Evolutionary conservation across 2,888 invertebrate genomes (phyloP).

Genomic region (Furcula furcula): DNA sequence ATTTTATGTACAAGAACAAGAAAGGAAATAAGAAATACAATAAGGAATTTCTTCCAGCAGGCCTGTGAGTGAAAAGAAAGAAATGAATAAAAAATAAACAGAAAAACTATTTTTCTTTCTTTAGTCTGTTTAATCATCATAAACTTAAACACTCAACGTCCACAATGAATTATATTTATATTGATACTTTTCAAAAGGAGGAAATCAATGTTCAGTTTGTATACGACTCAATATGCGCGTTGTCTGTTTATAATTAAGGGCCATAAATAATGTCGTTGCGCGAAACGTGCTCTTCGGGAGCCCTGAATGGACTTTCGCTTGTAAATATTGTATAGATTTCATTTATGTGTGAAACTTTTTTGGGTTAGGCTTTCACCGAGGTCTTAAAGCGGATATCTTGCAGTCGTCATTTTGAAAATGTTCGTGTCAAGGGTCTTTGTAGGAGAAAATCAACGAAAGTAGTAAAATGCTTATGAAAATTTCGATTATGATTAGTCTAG

Average conservation of each 20-base stretch:
- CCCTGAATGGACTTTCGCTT: conserved; percentile 45
- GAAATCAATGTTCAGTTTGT: conserved; percentile 31
- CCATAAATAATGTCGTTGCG: conserved; percentile 55
- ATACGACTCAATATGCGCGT: conserved; percentile 40
- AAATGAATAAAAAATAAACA: too few species aligned
- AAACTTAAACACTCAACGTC: background rate
- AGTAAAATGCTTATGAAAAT: too few species aligned
- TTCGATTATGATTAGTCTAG: too few species aligned
- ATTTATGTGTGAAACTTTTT: conserved; percentile 18
- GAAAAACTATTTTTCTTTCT: too few species aligned
- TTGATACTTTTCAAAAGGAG: conserved; percentile 31
- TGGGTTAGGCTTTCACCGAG: conserved; percentile 10
- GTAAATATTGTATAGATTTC: conserved; percentile 32
- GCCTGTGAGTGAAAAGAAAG: too few species aligned
- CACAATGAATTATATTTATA: conserved; percentile 25
- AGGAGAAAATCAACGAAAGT: too few species aligned
- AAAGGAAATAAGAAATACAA: too few species aligned
- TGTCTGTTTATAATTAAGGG: conserved; percentile 51
- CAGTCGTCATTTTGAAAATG: background rate
- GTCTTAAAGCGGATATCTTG: background rate
- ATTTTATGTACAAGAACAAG: too few species aligned
- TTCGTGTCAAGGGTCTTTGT: too few species aligned
- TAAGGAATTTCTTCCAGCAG: too few species aligned
- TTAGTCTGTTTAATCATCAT: too few species aligned
- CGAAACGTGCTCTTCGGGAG: conserved; percentile 35